Evolutionary conservation across 2,797 vertebrate species (phyloP).

Genomic region (Spinus pinus): DNA sequence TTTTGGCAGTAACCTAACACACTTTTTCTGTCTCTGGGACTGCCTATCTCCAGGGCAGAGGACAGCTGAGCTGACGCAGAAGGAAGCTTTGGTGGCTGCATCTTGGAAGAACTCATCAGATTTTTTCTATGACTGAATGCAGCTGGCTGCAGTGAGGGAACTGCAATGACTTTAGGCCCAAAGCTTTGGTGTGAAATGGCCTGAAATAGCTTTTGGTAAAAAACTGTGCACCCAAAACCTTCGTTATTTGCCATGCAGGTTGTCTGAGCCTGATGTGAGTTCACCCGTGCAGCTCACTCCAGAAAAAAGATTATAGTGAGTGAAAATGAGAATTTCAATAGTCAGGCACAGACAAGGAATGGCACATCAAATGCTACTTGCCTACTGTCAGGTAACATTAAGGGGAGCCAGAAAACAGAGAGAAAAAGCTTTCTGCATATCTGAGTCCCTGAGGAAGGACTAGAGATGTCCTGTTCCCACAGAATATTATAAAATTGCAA

Average conservation of each 20-base stretch:
- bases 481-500: neutral
- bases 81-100: neutral
- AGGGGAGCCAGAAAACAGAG: neutral
- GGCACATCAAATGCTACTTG: neutral
- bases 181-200: neutral
- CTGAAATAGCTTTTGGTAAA: neutral
- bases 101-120: neutral
- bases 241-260: neutral
- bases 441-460: neutral
- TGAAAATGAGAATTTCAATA: neutral
- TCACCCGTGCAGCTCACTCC: neutral
- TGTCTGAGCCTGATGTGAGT: neutral
- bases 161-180: neutral
- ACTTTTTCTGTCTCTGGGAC: neutral
- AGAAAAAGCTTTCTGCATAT: neutral
- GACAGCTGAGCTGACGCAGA: neutral
- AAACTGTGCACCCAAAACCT: neutral
- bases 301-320: neutral
- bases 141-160: neutral
- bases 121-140: neutral
- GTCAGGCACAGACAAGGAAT: neutral
- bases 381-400: neutral
- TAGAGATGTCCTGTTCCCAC: neutral
- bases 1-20: neutral
- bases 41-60: neutral